Evolutionary conservation across 2,113 vertebrate genomes (phyloP).

Genomic region (Lethenteron reissneri): DNA sequence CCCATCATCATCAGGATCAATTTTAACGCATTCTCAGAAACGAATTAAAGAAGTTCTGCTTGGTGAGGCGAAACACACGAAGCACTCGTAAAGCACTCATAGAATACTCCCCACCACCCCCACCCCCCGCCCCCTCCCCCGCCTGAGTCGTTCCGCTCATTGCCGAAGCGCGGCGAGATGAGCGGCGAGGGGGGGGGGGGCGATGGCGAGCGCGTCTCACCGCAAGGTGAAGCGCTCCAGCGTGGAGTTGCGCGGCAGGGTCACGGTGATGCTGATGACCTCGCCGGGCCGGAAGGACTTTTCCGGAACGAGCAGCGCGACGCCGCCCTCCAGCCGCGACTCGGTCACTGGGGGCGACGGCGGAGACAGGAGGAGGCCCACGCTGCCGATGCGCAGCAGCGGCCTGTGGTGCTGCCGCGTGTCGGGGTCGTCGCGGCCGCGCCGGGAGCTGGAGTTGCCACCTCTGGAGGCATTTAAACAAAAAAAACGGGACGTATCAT

Average conservation of each 20-base stretch:
- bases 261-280: constrained; percentile 42
- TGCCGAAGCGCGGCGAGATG: too few relatives aligned
- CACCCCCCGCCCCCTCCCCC: too few relatives aligned
- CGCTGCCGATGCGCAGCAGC: constrained; percentile 42
- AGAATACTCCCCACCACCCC: too few relatives aligned
- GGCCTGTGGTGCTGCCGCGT: constrained; percentile 26
- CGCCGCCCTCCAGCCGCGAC: constrained; percentile 42
- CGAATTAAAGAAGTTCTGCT: too few relatives aligned
- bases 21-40: too few relatives aligned
- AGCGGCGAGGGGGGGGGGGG: too few relatives aligned
- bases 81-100: too few relatives aligned
- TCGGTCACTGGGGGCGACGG: constrained; percentile 33
- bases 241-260: constrained; percentile 34
- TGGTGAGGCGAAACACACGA: too few relatives aligned
- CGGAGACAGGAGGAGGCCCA: constrained; percentile 35
- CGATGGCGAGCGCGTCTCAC: constrained; percentile 20
- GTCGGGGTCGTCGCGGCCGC: constrained; percentile 30
- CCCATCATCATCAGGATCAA: too few relatives aligned
- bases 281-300: constrained; percentile 51
- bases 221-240: constrained; percentile 70
- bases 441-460: constrained; percentile 39
- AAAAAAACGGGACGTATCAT: too few relatives aligned
- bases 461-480: too few relatives aligned
- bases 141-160: too few relatives aligned
- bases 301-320: constrained; percentile 50